These are phyloP conservation scores for Nephrocerus scutellatus DNA, from an alignment of 2,888 invertebrate species.

Conservation along the genomic window DNA sequence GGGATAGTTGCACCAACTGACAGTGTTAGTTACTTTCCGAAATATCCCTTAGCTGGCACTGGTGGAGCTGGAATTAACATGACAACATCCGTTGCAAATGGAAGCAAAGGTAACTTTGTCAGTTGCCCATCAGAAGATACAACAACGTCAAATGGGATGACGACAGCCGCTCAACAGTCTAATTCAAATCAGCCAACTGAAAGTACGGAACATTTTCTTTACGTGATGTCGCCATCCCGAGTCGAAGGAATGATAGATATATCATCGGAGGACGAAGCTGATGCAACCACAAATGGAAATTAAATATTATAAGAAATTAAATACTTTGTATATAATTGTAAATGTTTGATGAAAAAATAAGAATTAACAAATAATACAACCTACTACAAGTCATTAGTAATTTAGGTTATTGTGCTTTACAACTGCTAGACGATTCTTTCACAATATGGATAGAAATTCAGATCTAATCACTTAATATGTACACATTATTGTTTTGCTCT, in stretches of 20 bases:
- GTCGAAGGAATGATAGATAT: conserved; percentile 47
- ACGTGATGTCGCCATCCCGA: conserved; percentile 47
- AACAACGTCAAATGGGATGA: conserved; percentile 13
- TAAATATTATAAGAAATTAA: neutral
- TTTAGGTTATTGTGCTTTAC: too few relatives aligned
- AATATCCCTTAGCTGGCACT: conserved; percentile 12
- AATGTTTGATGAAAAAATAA: too few relatives aligned
- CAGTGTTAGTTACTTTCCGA: conserved; percentile 21
- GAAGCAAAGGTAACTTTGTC: conserved; percentile 14
- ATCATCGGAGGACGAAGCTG: conserved; percentile 44
- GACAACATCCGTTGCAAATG: conserved; percentile 7
- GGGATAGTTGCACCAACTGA: conserved; percentile 22
- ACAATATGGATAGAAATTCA: too few relatives aligned
- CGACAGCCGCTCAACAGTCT: too few relatives aligned
- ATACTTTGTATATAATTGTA: too few relatives aligned
- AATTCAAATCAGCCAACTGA: conserved; percentile 26
- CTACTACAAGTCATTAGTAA: too few relatives aligned
- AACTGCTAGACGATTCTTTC: too few relatives aligned
- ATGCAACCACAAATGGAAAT: conserved; percentile 28
- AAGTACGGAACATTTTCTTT: conserved; percentile 43
- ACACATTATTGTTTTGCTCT: too few relatives aligned
- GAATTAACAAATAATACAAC: too few relatives aligned
- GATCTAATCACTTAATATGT: too few relatives aligned
- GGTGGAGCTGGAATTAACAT: conserved; percentile 7
- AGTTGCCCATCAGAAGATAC: conserved; percentile 28